Evolutionary conservation across 2,888 invertebrate genomes (phyloP), one percentile per base, ranked within the genome.

Genomic region (Latrodectus hesperus): DNA sequence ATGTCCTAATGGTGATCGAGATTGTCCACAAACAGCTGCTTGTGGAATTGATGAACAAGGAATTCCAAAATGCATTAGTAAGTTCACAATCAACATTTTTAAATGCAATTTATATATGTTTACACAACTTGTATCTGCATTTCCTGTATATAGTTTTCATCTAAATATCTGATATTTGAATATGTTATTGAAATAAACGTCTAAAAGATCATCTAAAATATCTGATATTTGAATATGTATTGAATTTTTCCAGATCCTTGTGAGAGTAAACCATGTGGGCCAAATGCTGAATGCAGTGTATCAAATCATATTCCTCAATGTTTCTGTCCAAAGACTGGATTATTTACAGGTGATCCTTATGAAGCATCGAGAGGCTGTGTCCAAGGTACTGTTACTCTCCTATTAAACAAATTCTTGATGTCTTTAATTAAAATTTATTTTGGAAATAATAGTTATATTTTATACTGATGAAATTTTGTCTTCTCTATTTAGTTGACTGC

Each of bases 251-350:
- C 77, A 90, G 96, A 95, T 92, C 97, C 97, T 84, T 97, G 97
- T 90, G 93, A 93, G 71, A 85, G 78, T 51, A 95, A 95, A 83
- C 95, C 95, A 11, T 96, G 96, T 91, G 96, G 96, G 64, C 93
- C 95, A 55, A 94, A 94, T 90, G 95, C 96, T 16, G 92, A 94
- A 76, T 97, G 97, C 91, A 96, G 96, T 91, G 96, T 96, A 0
- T 92, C 95, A 78, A 95, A 96, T 91, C 97, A 97, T 91, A 94
- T 94, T 85, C 95, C 96, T 0, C 89, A 90, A 70, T 90, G 90
- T 64, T 75, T 71, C 55, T 90, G 90, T 84, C 90, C 90, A 11
- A 89, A 90, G 72, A 75, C 81, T 26, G 90, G 89, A 17, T 73
- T 90, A 11, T 90, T 84, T 81, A 90, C 90, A 60, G 90, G 90